These are phyloP conservation scores for Solea solea DNA, from an alignment of 2,113 vertebrate species.

Conservation along the genomic window DNA sequence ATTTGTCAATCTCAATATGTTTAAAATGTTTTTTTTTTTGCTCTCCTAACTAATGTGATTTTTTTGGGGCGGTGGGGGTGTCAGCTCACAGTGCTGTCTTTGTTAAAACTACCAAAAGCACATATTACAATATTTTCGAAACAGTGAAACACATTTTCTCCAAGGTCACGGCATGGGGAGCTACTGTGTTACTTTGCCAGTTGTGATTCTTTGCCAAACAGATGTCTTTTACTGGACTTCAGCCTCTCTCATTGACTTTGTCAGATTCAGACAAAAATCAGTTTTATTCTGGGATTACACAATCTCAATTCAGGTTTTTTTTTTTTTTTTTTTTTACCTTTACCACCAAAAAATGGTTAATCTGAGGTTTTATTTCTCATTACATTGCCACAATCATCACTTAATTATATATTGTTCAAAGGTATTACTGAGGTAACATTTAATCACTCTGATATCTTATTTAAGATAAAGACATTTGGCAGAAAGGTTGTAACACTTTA, in stretches of 20 bases:
- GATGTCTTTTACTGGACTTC: slow-evolving; percentile 51
- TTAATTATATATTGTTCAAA: background rate
- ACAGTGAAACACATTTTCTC: slow-evolving; percentile 31
- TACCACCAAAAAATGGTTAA: background rate
- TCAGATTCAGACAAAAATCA: slow-evolving; percentile 14
- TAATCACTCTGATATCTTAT: background rate
- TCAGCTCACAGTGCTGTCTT: slow-evolving; percentile 43
- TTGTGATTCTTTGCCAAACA: slow-evolving; percentile 43
- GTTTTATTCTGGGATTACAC: slow-evolving; percentile 8
- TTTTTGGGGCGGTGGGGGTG: background rate
- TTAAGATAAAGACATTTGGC: background rate
- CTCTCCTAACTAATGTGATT: background rate
- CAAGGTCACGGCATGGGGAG: slow-evolving; percentile 39
- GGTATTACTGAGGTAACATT: background rate
- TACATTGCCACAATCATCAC: background rate
- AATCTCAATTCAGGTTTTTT: background rate
- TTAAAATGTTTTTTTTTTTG: background rate
- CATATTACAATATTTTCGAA: slow-evolving; percentile 19
- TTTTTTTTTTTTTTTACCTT: background rate
- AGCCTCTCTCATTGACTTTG: slow-evolving; percentile 19
- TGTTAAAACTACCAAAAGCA: slow-evolving; percentile 37
- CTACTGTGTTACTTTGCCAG: slow-evolving; percentile 52
- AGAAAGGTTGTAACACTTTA: background rate
- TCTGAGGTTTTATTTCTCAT: background rate
- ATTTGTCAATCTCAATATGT: slow-evolving; percentile 10